Base-by-base conservation (phyloP, 2,888 invertebrate genomes). In the Lomographa bimaculata region DNA sequence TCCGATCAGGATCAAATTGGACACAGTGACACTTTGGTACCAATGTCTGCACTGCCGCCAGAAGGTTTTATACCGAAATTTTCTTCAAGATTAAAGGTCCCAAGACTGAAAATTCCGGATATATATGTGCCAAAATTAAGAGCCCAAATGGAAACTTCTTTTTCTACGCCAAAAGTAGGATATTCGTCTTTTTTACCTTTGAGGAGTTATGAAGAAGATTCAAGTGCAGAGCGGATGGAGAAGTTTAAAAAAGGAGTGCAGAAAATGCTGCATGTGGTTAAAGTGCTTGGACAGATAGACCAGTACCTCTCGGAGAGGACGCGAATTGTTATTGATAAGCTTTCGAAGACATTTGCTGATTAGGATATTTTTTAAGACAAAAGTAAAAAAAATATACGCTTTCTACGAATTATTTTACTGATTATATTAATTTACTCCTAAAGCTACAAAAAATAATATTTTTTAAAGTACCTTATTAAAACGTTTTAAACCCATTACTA, bases 201-300 rank as follows among this genome's bases (percentile, higher is more conserved):
- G 5, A 73, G 68, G 44, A 64, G 62, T 36, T 46, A 52, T 3
- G 68, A 72, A 38, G 78, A 79, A 36, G 78, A 78, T 30, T 68
- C 80, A 1, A 86, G 86, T 42, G 83, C 77, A 1, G 89, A 87
- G 43, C 65, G 63, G 38, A 77, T 87, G 78, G 84, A 83, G 40
- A 76, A 64, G 26, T 80, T 89, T 39, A 86, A 85, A 53, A 89
- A 83, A 47, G 85, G 81, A 0, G 71, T 89, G 0, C 79, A 84
- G 52, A 86, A 84, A 54, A 72, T 89, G 79, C 47, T 87, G 2
- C 78, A 82, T 19, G 70, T 85, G 1, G 86, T 87, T 1, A 87
- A 83, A 57, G 80, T 87, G 7, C 52, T 89, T 10, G 80, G 84
- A 0, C 77, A 83, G 54, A 74, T 89, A 11, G 87, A 87, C 23